These are phyloP conservation scores for Cydia amplana DNA, from an alignment of 1,140 invertebrate species.

Conservation along the genomic window DNA sequence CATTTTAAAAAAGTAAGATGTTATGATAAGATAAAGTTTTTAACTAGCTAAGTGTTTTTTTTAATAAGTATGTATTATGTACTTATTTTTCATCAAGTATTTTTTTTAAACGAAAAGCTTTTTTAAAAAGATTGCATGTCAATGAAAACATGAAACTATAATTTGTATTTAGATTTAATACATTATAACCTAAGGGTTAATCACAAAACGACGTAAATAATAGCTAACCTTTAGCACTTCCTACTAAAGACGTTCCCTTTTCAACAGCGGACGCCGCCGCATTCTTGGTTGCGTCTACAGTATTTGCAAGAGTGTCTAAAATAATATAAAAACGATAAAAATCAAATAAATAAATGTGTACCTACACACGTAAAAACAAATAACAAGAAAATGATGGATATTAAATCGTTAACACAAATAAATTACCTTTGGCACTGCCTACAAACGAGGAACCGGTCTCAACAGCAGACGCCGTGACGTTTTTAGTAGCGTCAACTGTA, in stretches of 20 bases:
- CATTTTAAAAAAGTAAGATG: not conserved
- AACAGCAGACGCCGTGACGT: constrained; percentile 49
- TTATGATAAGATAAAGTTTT: too few relatives aligned
- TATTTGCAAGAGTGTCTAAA: constrained; percentile 41
- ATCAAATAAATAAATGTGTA: not conserved
- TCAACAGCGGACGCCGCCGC: constrained; percentile 23
- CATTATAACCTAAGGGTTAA: not conserved
- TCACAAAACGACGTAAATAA: not conserved
- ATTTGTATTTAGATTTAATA: not conserved
- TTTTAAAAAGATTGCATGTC: too few relatives aligned
- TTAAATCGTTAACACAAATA: constrained; percentile 29
- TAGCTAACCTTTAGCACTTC: constrained; percentile 24
- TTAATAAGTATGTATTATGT: too few relatives aligned
- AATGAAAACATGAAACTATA: too few relatives aligned
- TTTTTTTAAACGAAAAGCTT: too few relatives aligned
- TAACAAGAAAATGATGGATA: not conserved
- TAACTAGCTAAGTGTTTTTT: too few relatives aligned
- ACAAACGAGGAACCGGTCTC: constrained; percentile 54
- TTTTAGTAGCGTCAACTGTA: constrained; percentile 58
- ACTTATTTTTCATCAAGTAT: too few relatives aligned
- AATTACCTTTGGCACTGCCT: constrained; percentile 57
- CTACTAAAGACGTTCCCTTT: constrained; percentile 27
- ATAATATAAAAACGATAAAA: constrained; percentile 12
- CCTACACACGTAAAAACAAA: not conserved
- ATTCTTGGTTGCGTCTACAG: constrained; percentile 33